These are phyloP conservation scores for Drosophila sturtevanti DNA, from an alignment of 1,140 invertebrate species.

Conservation along the genomic window DNA sequence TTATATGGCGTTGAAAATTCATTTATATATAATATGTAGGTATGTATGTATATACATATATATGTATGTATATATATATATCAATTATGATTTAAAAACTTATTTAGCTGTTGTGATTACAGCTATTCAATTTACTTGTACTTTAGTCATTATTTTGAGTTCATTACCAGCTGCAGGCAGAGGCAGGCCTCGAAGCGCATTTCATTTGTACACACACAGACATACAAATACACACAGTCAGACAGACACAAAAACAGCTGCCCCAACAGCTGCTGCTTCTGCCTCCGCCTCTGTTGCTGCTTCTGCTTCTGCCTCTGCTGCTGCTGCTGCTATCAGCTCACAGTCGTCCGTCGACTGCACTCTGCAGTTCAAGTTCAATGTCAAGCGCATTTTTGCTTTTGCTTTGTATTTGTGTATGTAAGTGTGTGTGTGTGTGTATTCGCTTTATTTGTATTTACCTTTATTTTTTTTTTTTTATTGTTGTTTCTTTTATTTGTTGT, in stretches of 20 bases:
- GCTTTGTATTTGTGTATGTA: slow-evolving; percentile 41
- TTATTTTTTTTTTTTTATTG: slow-evolving; percentile 10
- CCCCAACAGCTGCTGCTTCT: slow-evolving; percentile 7
- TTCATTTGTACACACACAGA: background rate
- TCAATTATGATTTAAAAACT: background rate
- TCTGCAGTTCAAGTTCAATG: slow-evolving; percentile 80
- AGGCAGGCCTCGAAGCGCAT: background rate
- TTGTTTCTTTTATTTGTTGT: slow-evolving; percentile 12
- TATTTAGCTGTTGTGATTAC: slow-evolving; percentile 1
- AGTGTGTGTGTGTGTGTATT: slow-evolving; percentile 4
- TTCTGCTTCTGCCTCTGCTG: background rate
- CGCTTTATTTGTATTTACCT: slow-evolving; percentile 40
- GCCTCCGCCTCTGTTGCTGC: background rate
- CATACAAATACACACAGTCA: background rate
- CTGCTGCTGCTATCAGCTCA: slow-evolving; percentile 42
- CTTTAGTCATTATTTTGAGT: background rate
- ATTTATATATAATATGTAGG: too few species aligned
- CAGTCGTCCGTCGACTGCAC: slow-evolving; percentile 48
- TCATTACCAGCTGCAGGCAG: slow-evolving; percentile 2
- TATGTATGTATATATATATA: background rate
- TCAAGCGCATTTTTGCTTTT: slow-evolving; percentile 72
- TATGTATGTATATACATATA: too few species aligned
- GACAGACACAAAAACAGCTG: background rate
- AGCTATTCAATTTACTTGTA: background rate
- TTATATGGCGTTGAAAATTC: too few species aligned